Percentiles rank a stretch among this genome's conserved stretches.
Evolutionary conservation across 2,888 invertebrate genomes (phyloP).

Genomic region (Drosophila silvestris): DNA sequence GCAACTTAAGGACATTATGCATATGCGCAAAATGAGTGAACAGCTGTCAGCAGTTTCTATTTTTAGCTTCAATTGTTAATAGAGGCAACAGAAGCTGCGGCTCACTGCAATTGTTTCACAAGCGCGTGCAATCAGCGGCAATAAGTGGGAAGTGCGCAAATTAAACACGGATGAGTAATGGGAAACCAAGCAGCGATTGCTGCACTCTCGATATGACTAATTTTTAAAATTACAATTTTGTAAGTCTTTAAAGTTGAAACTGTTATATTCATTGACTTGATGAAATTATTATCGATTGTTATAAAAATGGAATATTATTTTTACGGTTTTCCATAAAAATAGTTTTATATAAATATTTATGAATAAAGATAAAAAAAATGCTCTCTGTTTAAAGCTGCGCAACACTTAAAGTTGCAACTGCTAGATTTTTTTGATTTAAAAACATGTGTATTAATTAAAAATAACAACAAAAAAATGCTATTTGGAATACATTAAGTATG

Average conservation of each 20-base stretch:
- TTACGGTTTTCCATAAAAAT: neutral
- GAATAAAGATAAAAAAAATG: neutral
- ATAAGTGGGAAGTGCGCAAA: constrained; percentile 1
- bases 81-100: constrained; percentile 4
- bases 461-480: neutral
- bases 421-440: constrained; percentile 20
- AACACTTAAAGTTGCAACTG: constrained; percentile 5
- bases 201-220: constrained; percentile 5
- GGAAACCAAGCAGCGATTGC: constrained; percentile 21
- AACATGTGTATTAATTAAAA: constrained; percentile 12
- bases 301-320: neutral
- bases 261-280: neutral
- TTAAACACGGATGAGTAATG: constrained; percentile 12
- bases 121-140: constrained; percentile 4
- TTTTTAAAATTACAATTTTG: neutral
- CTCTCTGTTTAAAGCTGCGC: constrained; percentile 16
- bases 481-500: constrained; percentile 14
- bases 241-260: neutral
- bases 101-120: constrained; percentile 16
- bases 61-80: neutral
- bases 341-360: neutral
- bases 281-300: neutral
- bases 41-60: constrained; percentile 1
- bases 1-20: neutral
- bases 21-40: neutral